Conservation (phyloP, 2,888 invertebrate species). For the Orthosia gothica region DNA sequence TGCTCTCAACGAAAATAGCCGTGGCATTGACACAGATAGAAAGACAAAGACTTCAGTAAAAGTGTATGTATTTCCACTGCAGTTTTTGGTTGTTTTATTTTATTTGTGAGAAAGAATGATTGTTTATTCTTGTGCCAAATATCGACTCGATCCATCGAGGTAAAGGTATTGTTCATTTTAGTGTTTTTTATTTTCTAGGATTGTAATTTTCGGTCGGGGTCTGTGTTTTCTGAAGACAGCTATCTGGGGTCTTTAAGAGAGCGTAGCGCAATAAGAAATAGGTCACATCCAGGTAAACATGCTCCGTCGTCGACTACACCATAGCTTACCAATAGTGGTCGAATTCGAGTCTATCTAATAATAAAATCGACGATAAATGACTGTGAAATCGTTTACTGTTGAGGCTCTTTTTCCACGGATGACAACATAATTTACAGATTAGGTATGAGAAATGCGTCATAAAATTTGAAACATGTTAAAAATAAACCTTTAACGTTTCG, state of each 20-base stretch:
- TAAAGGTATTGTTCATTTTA: neutral
- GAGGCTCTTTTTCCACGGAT: neutral
- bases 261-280: too few species aligned
- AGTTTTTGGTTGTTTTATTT: neutral
- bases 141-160: neutral
- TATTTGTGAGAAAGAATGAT: neutral
- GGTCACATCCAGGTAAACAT: too few species aligned
- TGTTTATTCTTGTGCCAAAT: neutral
- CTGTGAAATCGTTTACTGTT: neutral
- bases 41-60: constrained; percentile 7
- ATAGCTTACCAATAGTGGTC: too few species aligned
- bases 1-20: constrained; percentile 48
- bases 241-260: too few species aligned
- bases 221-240: too few species aligned
- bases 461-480: constrained; percentile 47
- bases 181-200: too few species aligned
- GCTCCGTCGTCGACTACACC: too few species aligned
- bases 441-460: constrained; percentile 19
- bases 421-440: constrained; percentile 18
- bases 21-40: constrained; percentile 52
- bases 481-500: constrained; percentile 39
- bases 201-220: too few species aligned
- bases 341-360: too few species aligned
- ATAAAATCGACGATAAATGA: too few species aligned
- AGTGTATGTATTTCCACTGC: neutral